Evolutionary conservation across 2,797 vertebrate genomes (phyloP).

Genomic region (Alauda arvensis): DNA sequence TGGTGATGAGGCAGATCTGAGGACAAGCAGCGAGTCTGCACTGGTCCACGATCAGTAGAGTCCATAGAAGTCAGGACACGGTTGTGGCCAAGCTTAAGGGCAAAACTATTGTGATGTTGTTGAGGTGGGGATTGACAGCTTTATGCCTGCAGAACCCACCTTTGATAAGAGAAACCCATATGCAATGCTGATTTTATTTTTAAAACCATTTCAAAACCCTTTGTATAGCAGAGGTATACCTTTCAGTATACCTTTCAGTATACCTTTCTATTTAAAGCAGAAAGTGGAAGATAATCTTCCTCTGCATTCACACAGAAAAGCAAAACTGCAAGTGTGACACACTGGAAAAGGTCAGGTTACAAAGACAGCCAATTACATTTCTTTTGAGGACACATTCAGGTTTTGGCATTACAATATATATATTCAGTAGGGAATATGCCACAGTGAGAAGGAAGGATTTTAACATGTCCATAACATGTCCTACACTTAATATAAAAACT

Average conservation of each 20-base stretch:
- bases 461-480: neutral
- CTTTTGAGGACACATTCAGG: neutral
- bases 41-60: neutral
- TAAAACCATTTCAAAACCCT: neutral
- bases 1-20: neutral
- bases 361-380: neutral
- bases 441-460: neutral
- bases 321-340: neutral
- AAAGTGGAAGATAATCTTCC: neutral
- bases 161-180: neutral
- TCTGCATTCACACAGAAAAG: neutral
- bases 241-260: neutral
- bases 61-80: neutral
- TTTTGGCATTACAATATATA: neutral
- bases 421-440: neutral
- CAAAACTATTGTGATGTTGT: accelerated
- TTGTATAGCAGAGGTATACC: neutral
- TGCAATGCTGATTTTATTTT: neutral
- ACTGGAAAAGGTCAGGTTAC: neutral
- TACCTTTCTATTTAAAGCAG: neutral
- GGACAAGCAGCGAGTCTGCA: neutral
- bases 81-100: neutral
- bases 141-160: neutral
- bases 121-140: neutral
- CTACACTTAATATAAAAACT: neutral